Conservation (phyloP, 2,113 vertebrate genomes). For the Alectura lathami region DNA sequence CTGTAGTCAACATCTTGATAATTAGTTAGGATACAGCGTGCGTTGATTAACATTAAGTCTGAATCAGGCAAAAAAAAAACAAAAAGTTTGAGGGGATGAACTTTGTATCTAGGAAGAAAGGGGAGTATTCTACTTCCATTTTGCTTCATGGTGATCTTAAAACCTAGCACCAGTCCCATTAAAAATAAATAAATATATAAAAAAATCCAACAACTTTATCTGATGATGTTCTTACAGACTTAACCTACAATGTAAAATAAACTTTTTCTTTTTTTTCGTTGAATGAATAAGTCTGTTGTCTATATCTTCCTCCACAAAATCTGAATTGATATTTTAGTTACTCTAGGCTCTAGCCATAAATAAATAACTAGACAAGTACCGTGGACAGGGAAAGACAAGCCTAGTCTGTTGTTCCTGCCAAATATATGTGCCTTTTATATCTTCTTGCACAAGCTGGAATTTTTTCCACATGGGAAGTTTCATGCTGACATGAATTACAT, state of each 20-base stretch:
- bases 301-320: neutral
- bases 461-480: neutral
- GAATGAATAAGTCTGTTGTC: neutral
- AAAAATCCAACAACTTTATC: neutral
- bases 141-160: neutral
- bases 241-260: neutral
- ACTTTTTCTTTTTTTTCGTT: neutral
- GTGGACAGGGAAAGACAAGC: neutral
- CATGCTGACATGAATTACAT: accelerated
- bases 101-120: neutral
- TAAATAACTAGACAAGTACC: neutral
- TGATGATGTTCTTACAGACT: neutral
- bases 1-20: neutral
- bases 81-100: neutral
- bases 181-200: no score
- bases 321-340: neutral
- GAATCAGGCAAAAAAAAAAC: neutral
- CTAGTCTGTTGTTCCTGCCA: neutral
- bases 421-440: neutral
- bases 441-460: neutral
- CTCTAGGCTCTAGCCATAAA: neutral
- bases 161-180: neutral
- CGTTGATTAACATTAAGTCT: neutral
- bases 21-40: neutral
- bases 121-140: neutral